Conservation (phyloP, 2,888 invertebrate species). For the Drosophila parthenogenetica region DNA sequence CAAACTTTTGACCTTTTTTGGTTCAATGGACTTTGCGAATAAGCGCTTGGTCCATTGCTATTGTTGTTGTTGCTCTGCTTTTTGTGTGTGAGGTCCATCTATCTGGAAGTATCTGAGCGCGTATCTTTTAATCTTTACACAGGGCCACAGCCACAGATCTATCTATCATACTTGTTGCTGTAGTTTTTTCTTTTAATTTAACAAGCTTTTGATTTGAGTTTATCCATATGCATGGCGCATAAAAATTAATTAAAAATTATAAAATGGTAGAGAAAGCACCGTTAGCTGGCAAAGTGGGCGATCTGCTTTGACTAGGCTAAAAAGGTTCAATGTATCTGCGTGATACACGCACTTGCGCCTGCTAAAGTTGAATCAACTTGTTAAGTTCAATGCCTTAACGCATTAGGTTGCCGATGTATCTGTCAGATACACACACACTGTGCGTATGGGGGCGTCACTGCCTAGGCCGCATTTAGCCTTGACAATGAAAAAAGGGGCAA, state of each 20-base stretch:
- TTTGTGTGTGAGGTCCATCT: slow-evolving; percentile 37
- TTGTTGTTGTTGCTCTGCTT: slow-evolving; percentile 40
- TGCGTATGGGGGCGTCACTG: slow-evolving; percentile 50
- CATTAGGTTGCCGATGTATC: slow-evolving; percentile 25
- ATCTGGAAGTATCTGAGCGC: slow-evolving; percentile 51
- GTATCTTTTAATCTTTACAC: slow-evolving; percentile 51
- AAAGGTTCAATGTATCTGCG: slow-evolving; percentile 66
- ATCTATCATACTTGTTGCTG: slow-evolving; percentile 68
- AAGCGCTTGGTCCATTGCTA: neutral
- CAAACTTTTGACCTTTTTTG: slow-evolving; percentile 68
- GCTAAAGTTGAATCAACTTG: slow-evolving; percentile 72
- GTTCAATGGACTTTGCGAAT: slow-evolving; percentile 71
- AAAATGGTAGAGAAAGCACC: slow-evolving; percentile 37
- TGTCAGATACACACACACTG: slow-evolving; percentile 33
- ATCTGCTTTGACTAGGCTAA: slow-evolving; percentile 31
- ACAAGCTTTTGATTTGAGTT: slow-evolving; percentile 55
- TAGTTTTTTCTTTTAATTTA: slow-evolving; percentile 28
- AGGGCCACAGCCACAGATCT: slow-evolving; percentile 26
- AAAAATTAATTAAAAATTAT: slow-evolving; percentile 71
- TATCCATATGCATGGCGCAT: slow-evolving; percentile 49
- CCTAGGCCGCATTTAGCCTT: slow-evolving; percentile 48
- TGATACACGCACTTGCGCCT: slow-evolving; percentile 53
- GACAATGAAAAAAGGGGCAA: slow-evolving; percentile 56
- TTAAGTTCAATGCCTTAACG: slow-evolving; percentile 64
- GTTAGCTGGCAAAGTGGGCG: slow-evolving; percentile 28